Conservation (phyloP, 2,113 vertebrate species). For the Pelmatolapia mariae region DNA sequence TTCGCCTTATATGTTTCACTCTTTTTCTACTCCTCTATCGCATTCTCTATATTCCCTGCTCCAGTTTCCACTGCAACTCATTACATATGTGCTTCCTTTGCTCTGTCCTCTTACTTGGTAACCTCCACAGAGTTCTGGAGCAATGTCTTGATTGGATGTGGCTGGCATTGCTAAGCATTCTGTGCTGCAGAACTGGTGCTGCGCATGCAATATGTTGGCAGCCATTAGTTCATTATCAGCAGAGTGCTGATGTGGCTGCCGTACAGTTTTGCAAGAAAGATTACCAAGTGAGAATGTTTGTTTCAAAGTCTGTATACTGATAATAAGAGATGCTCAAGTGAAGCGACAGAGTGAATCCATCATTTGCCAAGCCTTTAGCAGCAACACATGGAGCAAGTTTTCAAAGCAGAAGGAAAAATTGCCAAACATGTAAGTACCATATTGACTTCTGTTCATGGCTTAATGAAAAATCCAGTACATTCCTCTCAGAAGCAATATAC, state of each 20-base stretch:
- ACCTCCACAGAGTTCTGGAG: constrained; percentile 33
- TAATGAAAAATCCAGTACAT: background rate
- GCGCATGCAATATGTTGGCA: constrained; percentile 21
- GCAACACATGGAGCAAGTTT: constrained; percentile 7
- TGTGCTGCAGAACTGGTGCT: constrained; percentile 30
- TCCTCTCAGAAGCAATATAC: background rate
- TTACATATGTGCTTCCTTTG: constrained; percentile 36
- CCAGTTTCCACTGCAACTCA: constrained; percentile 32
- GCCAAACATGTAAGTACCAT: background rate
- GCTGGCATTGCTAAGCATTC: constrained; percentile 40
- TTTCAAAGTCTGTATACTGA: background rate
- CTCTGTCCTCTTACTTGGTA: constrained; percentile 20
- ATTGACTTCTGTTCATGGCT: background rate
- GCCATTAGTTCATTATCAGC: background rate
- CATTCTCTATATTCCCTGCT: background rate
- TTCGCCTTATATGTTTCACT: constrained; percentile 11
- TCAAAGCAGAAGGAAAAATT: background rate
- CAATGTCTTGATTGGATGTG: constrained; percentile 53
- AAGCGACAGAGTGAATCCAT: background rate
- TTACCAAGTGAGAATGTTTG: background rate
- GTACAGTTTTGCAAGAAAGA: background rate
- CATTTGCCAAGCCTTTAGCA: background rate
- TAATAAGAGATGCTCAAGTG: background rate
- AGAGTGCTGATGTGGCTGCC: background rate
- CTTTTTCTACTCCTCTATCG: constrained; percentile 7